Evolutionary conservation across 2,888 invertebrate species (phyloP).

Genomic region (Dermolepida albohirtum): DNA sequence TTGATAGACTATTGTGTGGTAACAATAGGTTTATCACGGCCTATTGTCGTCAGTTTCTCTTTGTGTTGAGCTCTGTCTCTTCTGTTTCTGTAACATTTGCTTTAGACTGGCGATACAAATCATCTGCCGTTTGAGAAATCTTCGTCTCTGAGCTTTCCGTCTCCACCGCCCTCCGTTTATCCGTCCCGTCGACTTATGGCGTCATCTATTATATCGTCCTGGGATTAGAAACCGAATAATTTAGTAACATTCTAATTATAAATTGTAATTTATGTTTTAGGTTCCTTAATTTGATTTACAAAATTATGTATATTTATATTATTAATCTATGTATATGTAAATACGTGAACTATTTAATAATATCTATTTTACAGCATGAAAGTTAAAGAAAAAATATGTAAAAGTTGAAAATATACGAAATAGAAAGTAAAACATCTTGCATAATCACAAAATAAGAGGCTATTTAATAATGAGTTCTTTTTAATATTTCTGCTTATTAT

Average conservation of each 20-base stretch:
- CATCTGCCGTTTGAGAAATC: slow-evolving; percentile 50
- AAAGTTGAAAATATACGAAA: too few relatives aligned
- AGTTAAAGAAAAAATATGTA: too few relatives aligned
- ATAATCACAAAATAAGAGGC: too few relatives aligned
- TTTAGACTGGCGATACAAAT: slow-evolving; percentile 58
- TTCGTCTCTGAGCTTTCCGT: slow-evolving; percentile 24
- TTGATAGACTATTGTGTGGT: slow-evolving; percentile 63
- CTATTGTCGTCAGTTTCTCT: slow-evolving; percentile 60
- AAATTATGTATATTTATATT: neutral
- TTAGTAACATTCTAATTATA: slow-evolving; percentile 33
- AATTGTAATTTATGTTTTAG: slow-evolving; percentile 18
- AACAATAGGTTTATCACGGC: slow-evolving; percentile 64
- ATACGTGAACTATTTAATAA: too few relatives aligned
- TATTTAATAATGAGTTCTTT: too few relatives aligned
- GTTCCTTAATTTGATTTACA: neutral
- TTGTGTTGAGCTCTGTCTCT: slow-evolving; percentile 57
- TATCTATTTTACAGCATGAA: too few relatives aligned
- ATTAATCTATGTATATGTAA: too few relatives aligned
- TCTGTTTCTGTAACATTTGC: slow-evolving; percentile 54
- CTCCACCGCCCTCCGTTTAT: slow-evolving; percentile 6
- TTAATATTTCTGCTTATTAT: too few relatives aligned
- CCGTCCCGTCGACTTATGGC: slow-evolving; percentile 17
- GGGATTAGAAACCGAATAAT: slow-evolving; percentile 41
- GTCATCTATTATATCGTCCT: slow-evolving; percentile 25
- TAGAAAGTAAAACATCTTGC: too few relatives aligned